Evolutionary conservation across 2,797 vertebrate species (phyloP), one percentile per base, ranked within the genome.

Genomic region (Paramormyrops hopkinsi): DNA sequence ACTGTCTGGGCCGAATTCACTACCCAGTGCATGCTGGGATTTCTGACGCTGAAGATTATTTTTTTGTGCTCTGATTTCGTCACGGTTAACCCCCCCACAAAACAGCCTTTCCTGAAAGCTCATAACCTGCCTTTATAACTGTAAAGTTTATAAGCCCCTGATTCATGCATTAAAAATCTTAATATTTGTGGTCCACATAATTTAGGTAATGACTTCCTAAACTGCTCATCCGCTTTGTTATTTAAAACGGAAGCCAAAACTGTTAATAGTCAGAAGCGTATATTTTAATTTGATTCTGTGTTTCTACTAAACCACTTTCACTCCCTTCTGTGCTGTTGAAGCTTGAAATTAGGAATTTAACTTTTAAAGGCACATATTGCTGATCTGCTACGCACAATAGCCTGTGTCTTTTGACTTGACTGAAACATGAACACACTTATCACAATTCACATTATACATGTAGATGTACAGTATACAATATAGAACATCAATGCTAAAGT

Each of bases 301-400:
- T 85, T 85, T 85, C 83, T 85, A 4, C 48, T 85, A 48, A 51
- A 29, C 50, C 50, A 19, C 84, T 54, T 54, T 54, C 25, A 14
- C 50, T 84, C 79, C 22, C 79, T 50, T 84, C 44, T 50, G 44
- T 84, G 79, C 46, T 84, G 79, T 84, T 84, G 79, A 84, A 84
- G 79, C 79, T 84, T 84, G 79, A 84, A 84, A 84, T 84, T 84
- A 84, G 41, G 79, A 84, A 84, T 46, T 84, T 82, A 82, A 46
- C 76, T 46, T 46, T 19, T 84, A 44, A 84, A 84, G 84, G 29
- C 17, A 86, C 29, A 53, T 83, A 33, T 51, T 54, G 50, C 50
- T 33, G 46, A 86, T 56, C 25, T 56, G 85, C 48, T 37, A 7
- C 7, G 29, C 17, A 54, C 37, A 86, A 19, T 9, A 14, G 51